Base-by-base conservation (phyloP, 2,797 vertebrate genomes). In the Lepus townsendii region DNA sequence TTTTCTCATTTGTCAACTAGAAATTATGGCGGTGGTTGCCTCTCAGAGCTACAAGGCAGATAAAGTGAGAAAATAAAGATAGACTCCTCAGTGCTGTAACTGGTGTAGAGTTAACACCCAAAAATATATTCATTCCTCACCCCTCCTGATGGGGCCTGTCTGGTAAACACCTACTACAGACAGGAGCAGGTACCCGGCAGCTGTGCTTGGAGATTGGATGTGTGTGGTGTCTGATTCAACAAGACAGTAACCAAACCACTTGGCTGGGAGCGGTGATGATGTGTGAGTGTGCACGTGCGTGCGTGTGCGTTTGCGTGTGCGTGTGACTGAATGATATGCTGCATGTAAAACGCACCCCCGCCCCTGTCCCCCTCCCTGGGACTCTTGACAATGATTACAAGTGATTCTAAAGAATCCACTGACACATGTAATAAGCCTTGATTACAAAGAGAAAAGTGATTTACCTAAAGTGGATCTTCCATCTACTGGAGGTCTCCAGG, bases 361-460 rank as follows among this genome's bases (percentile, higher is more conserved):
- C 26, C 66, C 73, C 50, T n/a, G 0, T 47, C 71, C 62, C 20
- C 32, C 20, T 0, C 54, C 17, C 54, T 57, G 13, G 1, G 77
- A 78, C 84, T 93, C 88, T 80, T 3, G 0, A 90, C 83, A 82
- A 26, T 89, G 95, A 96, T 94, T 90, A 87, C 50, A 71, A 82
- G 83, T 83, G 85, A 94, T 83, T 90, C 57, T 92, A 79, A 96
- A 95, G 93, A 92, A 92, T 27, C 85, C 83, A 35, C 14, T n/a
- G 38, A 92, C 88, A 95, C 71, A 57, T 26, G 38, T 47, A 54
- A 52, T 57, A 93, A 92, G 83, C 84, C 92, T 96, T 96, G 87
- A 96, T 96, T 96, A 95, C 85, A 95, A 96, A 91, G 83, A 47
- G 73, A 90, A 89, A 95, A 73, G 50, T 69, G 7, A 84, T 94